Conservation (phyloP, 2,888 invertebrate species). For the Idaea aversata region DNA sequence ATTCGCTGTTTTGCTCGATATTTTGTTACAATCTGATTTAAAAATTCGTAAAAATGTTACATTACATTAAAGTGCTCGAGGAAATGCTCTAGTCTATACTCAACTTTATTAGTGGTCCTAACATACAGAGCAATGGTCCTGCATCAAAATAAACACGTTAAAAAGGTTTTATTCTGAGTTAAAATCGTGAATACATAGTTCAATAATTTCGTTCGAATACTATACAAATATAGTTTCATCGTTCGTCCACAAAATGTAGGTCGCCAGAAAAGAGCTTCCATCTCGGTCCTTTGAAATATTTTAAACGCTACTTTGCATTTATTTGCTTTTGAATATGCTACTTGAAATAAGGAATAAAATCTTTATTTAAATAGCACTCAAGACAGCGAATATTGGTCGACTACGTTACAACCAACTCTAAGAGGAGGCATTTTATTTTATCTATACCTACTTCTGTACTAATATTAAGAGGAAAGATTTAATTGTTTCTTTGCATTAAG, state of each 20-base stretch:
- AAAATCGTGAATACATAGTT: not conserved
- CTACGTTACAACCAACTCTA: not conserved
- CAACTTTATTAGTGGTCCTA: no score
- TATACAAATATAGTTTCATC: not conserved
- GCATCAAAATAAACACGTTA: no score
- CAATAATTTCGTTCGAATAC: not conserved
- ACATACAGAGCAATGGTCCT: no score
- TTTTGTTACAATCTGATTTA: no score
- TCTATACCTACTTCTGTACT: no score
- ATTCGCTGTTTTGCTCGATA: no score
- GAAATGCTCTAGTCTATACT: no score
- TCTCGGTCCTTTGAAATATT: constrained; percentile 1
- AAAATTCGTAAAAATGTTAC: no score
- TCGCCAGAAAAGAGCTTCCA: not conserved
- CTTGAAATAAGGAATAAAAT: not conserved
- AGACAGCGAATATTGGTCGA: not conserved
- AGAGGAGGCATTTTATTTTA: not conserved
- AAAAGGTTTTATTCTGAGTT: not conserved
- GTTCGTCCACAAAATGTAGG: not conserved
- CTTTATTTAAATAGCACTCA: not conserved
- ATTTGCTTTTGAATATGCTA: constrained; percentile 1
- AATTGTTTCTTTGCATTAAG: no score
- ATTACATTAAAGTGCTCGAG: no score
- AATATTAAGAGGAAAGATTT: no score
- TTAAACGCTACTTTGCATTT: constrained; percentile 1